Evolutionary conservation across 2,797 vertebrate genomes (phyloP), one percentile per base, ranked within the genome.

Genomic region (Myotis findleyi): DNA sequence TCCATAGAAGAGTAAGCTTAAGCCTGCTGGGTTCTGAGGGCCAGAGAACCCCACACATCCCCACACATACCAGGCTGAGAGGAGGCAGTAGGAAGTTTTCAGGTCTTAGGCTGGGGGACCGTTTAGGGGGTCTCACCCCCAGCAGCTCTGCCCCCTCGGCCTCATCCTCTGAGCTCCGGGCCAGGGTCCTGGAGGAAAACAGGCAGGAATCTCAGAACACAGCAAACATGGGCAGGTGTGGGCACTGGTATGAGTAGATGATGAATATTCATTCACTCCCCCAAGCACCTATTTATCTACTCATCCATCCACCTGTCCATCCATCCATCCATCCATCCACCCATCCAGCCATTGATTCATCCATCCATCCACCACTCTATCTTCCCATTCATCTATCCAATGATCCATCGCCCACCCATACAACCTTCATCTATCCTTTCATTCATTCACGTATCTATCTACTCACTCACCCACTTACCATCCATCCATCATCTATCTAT

Each of bases 21-120:
- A 90, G 38, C 38, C 75, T 53, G 9, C 71, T 59, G 9, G 44
- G 20, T 88, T 81, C 85, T 62, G 33, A 86, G 41, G 30, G 25
- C 44, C n/a, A 30, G 85, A 72, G 51, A 33, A 69, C 47, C 38
- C 76, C 91, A 76, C 1, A 1, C 41, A 23, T 47, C 47, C 27
- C 64, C 30, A 49, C 23, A 96, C 96, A 0, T 97, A 98, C 98
- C 98, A 98, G 96, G 91, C 95, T 98, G 64, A 97, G 94, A 5
- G 98, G 96, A 59, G 97, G 96, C 93, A 96, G 80, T 94, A 97
- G 89, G 47, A 97, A 94, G 68, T 69, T 84, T 27, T 96, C 96
- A 0, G 97, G 80, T 53, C 96, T 96, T 2, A 91, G 91, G 53
- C 73, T 87, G 14, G 96, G 95, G 33, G 88, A 12, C 6, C 97